A percentile compares a stretch with the other conserved stretches of the same genome.
These are phyloP conservation scores for Eupithecia pulchellata DNA, from an alignment of 2,888 invertebrate species.

Conservation along the genomic window DNA sequence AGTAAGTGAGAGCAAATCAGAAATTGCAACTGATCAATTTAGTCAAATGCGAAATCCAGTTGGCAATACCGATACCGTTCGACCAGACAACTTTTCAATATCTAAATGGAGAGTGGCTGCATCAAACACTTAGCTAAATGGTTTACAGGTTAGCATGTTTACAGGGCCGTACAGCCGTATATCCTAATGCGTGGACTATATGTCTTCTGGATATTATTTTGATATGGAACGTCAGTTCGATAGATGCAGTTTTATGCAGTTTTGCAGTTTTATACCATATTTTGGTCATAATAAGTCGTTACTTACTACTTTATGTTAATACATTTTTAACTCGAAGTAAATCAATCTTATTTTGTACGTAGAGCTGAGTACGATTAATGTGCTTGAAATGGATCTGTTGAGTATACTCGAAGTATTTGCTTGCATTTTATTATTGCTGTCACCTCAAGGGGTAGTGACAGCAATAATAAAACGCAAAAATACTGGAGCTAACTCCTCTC, in stretches of 20 bases:
- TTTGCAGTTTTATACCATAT: neutral
- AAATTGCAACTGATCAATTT: slow-evolving; percentile 42
- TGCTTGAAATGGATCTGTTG: too few relatives aligned
- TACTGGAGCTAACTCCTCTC: too few relatives aligned
- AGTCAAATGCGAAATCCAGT: slow-evolving; percentile 37
- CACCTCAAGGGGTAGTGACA: too few relatives aligned
- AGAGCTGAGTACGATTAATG: too few relatives aligned
- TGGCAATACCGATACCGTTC: slow-evolving; percentile 44
- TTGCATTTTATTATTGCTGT: too few relatives aligned
- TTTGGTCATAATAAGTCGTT: neutral
- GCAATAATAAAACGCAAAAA: too few relatives aligned
- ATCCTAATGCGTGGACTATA: slow-evolving; percentile 38
- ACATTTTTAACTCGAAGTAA: too few relatives aligned
- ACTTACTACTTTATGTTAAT: too few relatives aligned
- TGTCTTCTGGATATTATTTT: slow-evolving; percentile 28
- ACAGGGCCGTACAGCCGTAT: slow-evolving; percentile 45
- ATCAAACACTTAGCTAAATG: slow-evolving; percentile 76
- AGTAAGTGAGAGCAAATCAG: slow-evolving; percentile 30
- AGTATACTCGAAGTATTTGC: too few relatives aligned
- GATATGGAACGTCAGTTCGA: neutral
- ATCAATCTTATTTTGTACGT: too few relatives aligned
- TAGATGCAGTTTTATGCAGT: neutral
- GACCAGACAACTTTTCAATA: slow-evolving; percentile 69
- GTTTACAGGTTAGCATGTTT: slow-evolving; percentile 66
- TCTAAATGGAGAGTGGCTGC: slow-evolving; percentile 68